Evolutionary conservation across 2,888 invertebrate genomes (phyloP).

Genomic region (Galeopsomyia nigrocyanea): DNA sequence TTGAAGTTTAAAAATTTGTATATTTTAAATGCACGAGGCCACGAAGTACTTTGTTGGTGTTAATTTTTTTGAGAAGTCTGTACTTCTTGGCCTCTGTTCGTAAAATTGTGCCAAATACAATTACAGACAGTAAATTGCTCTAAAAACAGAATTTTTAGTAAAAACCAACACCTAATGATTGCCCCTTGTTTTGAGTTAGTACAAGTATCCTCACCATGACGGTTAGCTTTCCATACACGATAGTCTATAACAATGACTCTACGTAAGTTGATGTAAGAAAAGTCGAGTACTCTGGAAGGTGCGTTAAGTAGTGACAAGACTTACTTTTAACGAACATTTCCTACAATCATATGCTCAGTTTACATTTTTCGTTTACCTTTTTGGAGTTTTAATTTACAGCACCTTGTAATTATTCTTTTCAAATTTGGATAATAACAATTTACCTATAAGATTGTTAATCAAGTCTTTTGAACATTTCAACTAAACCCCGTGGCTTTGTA

Average conservation of each 20-base stretch:
- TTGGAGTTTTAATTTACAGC: neutral
- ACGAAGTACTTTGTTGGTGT: no score
- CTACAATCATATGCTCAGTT: neutral
- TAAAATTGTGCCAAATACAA: constrained; percentile 10
- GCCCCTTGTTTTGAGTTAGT: constrained; percentile 43
- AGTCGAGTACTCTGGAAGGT: constrained; percentile 69
- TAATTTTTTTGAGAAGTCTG: constrained; percentile 6
- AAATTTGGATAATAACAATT: no score
- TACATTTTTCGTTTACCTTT: no score
- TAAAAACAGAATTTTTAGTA: constrained; percentile 30
- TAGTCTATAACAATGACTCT: constrained; percentile 42
- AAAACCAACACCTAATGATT: constrained; percentile 46
- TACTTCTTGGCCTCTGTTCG: neutral
- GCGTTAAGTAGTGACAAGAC: constrained; percentile 70
- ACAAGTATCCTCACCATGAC: constrained; percentile 45
- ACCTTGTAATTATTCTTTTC: neutral
- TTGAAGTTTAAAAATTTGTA: no score
- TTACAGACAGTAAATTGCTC: constrained; percentile 31
- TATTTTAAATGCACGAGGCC: no score
- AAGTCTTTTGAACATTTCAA: no score
- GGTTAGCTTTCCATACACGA: constrained; percentile 45
- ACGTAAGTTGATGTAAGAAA: constrained; percentile 41
- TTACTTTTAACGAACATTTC: constrained; percentile 51
- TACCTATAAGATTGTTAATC: no score
- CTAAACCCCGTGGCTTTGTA: no score